Base-by-base conservation (phyloP, 2,888 invertebrate species). In the Coelopa pilipes region DNA sequence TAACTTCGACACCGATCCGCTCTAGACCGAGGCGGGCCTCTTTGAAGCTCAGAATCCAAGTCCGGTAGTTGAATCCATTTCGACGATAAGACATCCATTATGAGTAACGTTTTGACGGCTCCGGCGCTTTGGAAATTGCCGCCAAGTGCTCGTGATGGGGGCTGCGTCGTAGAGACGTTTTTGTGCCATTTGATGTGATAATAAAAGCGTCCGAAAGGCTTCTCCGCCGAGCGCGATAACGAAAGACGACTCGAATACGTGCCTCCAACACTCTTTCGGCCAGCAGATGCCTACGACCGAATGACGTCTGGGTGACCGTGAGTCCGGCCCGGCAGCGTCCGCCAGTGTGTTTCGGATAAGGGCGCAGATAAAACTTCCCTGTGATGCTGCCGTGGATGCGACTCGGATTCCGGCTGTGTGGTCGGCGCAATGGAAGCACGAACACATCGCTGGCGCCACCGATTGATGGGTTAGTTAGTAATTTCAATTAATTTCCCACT, bases 21-120 rank as follows among this genome's bases (percentile, higher is more conserved):
- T 47, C 49, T 60, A 69, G 62, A 49, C 53, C 45, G 19, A 62
- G 53, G 55, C 69, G 47, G 55, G 65, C 60, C 34, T 63, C 69
- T 73, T 70, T 74, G 55, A 70, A 70, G 70, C 66, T 63, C 57
- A 65, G 57, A 77, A 80, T 71, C 81, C 77, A 84, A 84, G 81
- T 84, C 85, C 84, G 82, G 84, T 84, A 84, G 84, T 83, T 84
- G 83, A 84, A 84, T 82, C 85, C 83, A 83, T 84, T 84, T 83
- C 76, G 75, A 75, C 78, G 82, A 82, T 82, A 82, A 82, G 81
- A 80, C 83, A 80, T 84, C 84, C 84, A 84, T 84, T 84, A 84
- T 84, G 84, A 84, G 81, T 83, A 84, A 82, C 84, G 81, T 83
- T 84, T 84, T 84, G 84, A 84, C 83, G 84, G 84, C 84, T 84